Evolutionary conservation across 1,140 invertebrate genomes (phyloP).

Genomic region (Nylanderia fulva): DNA sequence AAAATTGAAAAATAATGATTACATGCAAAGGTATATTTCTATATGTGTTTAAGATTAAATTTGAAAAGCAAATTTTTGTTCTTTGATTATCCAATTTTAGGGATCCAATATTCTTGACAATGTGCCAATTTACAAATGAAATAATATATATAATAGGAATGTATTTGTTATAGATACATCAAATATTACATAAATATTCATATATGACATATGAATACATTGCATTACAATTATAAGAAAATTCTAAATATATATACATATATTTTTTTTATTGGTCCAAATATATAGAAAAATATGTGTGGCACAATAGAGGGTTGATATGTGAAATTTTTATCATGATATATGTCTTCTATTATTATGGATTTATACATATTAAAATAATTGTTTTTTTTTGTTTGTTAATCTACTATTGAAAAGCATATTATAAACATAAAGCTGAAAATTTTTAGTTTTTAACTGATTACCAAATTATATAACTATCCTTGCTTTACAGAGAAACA

Average conservation of each 20-base stretch:
- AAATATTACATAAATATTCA: no score
- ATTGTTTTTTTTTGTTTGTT: neutral
- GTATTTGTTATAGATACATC: neutral
- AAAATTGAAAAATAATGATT: neutral
- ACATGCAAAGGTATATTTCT: neutral
- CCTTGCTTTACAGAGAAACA: constrained; percentile 8
- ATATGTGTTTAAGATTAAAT: neutral
- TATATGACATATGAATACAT: constrained; percentile 12
- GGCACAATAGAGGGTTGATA: neutral
- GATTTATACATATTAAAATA: constrained; percentile 3
- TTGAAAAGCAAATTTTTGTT: constrained; percentile 9
- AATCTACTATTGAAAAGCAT: neutral
- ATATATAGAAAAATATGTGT: neutral
- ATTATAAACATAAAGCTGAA: neutral
- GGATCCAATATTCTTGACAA: constrained; percentile 22
- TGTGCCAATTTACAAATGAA: constrained; percentile 59
- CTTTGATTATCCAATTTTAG: neutral
- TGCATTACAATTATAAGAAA: constrained; percentile 3
- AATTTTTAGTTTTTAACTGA: neutral
- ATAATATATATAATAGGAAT: constrained; percentile 31
- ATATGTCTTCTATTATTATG: neutral
- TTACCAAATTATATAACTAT: neutral
- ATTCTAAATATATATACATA: constrained; percentile 22
- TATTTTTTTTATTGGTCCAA: constrained; percentile 46
- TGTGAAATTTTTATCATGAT: neutral